Base-by-base conservation (phyloP, 2,113 vertebrate genomes). In the Numenius arquata region DNA sequence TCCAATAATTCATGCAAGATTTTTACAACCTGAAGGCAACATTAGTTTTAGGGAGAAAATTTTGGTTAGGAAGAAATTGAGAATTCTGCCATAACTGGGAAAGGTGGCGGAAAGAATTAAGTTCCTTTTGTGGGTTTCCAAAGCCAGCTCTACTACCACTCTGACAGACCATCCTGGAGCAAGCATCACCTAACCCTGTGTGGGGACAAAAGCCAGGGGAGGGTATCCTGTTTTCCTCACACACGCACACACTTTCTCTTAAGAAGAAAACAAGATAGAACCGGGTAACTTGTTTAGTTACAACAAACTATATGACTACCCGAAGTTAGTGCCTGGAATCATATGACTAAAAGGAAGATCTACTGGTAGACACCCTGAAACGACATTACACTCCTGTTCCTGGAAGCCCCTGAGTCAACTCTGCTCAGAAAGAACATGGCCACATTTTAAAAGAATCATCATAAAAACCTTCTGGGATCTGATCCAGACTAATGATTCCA, bases 401-500 rank as follows among this genome's bases (percentile, higher is more conserved):
- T 91, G 94, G 95, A 94, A 96, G 79, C 89, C 83, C 91, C 56
- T 38, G 63, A 81, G 82, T 96, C 94, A 95, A 90, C 88, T 41
- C 85, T 87, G 93, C 91, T 91, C 91, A 79, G 89, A 92, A 97
- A 93, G 85, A 93, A 94, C 88, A 85, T 2, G 59, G 93, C 34
- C 76, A 84, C 73, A 45, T 89, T 96, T 97, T 58, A 68, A 94
- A 94, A 96, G 88, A 94, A 95, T 77, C 92, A 88, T 66, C 94
- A 85, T 89, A 88, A 95, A 96, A 92, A 76, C 92, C 92, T 94
- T 90, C 94, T 91, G 91, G 95, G 90, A 96, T 94, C 65, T 38
- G 93, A 96, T 96, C 89, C 94, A 97, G 89, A 93, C 41, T 95
- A 88, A 95, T 66, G 87, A 89, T 81, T 92, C 85, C 83, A 96